phyloP scores from a whole-genome alignment of 2,113 vertebrate genomes.

The Phasianus colchicus region DNA sequence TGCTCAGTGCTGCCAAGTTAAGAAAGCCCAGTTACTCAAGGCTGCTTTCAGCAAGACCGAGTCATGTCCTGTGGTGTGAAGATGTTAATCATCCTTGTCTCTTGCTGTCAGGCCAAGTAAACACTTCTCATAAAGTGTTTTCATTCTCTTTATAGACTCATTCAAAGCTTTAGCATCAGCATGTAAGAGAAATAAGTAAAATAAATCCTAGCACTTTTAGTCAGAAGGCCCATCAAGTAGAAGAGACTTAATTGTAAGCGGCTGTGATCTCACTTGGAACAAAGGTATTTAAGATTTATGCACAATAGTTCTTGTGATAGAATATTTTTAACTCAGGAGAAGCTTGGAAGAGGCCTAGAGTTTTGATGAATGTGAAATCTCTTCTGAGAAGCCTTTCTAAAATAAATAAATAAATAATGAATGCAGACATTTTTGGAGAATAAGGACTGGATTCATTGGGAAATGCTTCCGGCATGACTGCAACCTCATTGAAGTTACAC shows the following conservation, averaged over 20 bases:
- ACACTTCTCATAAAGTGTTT: neutral
- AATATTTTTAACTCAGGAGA: neutral
- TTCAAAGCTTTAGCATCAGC: neutral
- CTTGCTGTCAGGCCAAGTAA: neutral
- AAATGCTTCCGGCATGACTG: constrained; percentile 8
- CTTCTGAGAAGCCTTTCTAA: constrained; percentile 17
- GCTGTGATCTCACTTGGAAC: constrained; percentile 8
- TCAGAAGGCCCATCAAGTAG: neutral
- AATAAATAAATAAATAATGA: neutral
- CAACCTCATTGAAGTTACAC: neutral
- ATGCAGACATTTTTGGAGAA: neutral
- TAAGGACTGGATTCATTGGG: constrained; percentile 39
- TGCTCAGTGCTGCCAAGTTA: neutral
- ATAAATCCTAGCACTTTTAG: neutral
- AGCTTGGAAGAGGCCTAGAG: neutral
- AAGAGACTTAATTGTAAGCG: neutral
- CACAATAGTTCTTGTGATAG: constrained; percentile 14
- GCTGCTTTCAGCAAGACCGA: neutral
- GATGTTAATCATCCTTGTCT: neutral
- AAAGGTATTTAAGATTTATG: neutral
- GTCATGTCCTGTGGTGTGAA: neutral
- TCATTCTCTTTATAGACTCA: neutral
- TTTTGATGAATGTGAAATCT: neutral
- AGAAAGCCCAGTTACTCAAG: neutral
- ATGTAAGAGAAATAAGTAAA: constrained; percentile 2